Conservation (phyloP, 2,113 vertebrate genomes). For the Festucalex cinctus region DNA sequence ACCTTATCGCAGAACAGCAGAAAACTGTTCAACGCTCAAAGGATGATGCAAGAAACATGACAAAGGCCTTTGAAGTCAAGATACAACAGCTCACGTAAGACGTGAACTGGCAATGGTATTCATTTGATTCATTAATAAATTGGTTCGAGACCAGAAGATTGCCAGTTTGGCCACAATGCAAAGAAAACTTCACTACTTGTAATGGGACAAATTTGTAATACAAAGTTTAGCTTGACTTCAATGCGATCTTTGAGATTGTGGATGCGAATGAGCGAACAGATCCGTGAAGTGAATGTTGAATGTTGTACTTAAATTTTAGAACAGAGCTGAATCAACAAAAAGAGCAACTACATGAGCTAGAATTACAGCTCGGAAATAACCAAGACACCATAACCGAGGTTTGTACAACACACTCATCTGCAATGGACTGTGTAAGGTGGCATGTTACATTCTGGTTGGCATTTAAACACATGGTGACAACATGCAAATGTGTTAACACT, state of each 20-base stretch:
- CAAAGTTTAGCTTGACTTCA: background rate
- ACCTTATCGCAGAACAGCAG: slow-evolving; percentile 81
- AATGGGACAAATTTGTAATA: background rate
- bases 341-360: slow-evolving; percentile 78
- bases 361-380: slow-evolving; percentile 79
- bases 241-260: background rate
- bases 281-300: background rate
- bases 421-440: background rate
- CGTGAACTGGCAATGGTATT: background rate
- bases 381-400: slow-evolving; percentile 83
- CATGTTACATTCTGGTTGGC: background rate
- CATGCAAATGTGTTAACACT: no score
- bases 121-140: background rate
- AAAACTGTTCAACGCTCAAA: slow-evolving; percentile 83
- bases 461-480: background rate
- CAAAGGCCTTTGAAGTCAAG: slow-evolving; percentile 77
- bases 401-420: slow-evolving; percentile 9
- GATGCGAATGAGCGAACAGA: background rate
- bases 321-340: slow-evolving; percentile 84
- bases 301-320: slow-evolving; percentile 62
- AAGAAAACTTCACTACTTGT: background rate
- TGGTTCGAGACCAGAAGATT: background rate
- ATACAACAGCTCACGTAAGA: slow-evolving; percentile 81
- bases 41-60: slow-evolving; percentile 81
- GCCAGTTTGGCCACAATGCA: background rate